Conservation (phyloP, 2,113 vertebrate species). For the Phocoena phocoena region DNA sequence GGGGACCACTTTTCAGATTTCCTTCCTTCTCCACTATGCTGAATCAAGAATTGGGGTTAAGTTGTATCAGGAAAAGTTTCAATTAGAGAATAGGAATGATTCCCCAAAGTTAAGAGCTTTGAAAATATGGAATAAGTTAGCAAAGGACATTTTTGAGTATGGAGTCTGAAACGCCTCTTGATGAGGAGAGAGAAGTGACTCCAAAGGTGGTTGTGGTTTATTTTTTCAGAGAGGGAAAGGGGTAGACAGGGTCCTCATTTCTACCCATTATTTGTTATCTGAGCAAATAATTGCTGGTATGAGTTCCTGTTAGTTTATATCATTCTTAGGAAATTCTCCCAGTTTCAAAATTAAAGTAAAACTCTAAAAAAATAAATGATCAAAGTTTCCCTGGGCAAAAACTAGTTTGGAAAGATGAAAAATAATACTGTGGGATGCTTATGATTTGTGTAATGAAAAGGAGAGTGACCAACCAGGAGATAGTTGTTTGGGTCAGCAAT, state of each 20-base stretch:
- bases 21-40: neutral
- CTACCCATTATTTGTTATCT: neutral
- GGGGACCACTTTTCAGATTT: neutral
- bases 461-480: neutral
- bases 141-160: neutral
- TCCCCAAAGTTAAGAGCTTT: neutral
- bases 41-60: neutral
- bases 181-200: neutral
- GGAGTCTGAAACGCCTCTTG: neutral
- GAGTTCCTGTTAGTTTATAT: neutral
- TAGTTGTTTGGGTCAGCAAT: neutral
- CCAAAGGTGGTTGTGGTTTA: neutral
- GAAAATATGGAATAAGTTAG: neutral
- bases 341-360: constrained; percentile 11
- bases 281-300: neutral
- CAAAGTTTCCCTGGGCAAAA: neutral
- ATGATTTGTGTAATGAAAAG: neutral
- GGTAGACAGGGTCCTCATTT: neutral
- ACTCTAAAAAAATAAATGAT: neutral
- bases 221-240: neutral
- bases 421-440: neutral
- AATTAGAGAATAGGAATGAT: neutral
- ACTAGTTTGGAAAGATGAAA: neutral
- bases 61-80: neutral
- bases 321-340: constrained; percentile 1